These are phyloP conservation scores for Heliconius nattereri DNA, from an alignment of 1,140 invertebrate genomes.

Conservation along the genomic window DNA sequence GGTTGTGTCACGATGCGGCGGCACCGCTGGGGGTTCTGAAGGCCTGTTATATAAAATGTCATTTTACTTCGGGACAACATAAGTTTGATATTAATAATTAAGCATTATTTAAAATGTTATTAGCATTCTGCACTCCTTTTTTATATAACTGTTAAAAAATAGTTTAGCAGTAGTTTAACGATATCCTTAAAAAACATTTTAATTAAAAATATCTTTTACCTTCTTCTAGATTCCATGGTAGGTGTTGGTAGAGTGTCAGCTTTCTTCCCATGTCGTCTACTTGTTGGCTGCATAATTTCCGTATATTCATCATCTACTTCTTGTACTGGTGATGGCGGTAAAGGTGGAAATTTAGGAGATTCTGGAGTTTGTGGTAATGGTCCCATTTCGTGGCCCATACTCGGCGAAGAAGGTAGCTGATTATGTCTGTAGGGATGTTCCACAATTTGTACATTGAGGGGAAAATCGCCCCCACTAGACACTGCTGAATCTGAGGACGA, in stretches of 20 bases:
- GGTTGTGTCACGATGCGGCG: slow-evolving; percentile 86
- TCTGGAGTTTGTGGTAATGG: slow-evolving; percentile 81
- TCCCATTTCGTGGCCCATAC: slow-evolving; percentile 70
- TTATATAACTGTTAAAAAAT: too few relatives aligned
- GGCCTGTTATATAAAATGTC: slow-evolving; percentile 58
- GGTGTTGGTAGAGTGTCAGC: slow-evolving; percentile 81
- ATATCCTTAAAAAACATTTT: slow-evolving; percentile 13
- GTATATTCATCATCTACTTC: slow-evolving; percentile 89
- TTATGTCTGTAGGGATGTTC: slow-evolving; percentile 77
- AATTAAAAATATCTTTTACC: slow-evolving; percentile 44
- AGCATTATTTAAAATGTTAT: too few relatives aligned
- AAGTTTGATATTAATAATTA: too few relatives aligned
- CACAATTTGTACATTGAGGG: slow-evolving; percentile 79
- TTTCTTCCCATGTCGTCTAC: slow-evolving; percentile 75
- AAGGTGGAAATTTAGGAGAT: slow-evolving; percentile 87
- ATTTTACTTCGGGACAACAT: neutral
- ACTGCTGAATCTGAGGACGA: slow-evolving; percentile 76
- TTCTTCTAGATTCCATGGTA: slow-evolving; percentile 60
- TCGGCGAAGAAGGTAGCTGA: slow-evolving; percentile 68
- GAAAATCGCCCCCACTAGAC: slow-evolving; percentile 78
- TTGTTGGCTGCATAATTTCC: slow-evolving; percentile 83
- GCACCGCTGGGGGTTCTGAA: slow-evolving; percentile 84
- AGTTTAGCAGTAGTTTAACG: too few relatives aligned
- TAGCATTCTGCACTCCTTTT: too few relatives aligned
- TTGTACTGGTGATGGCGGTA: slow-evolving; percentile 89